Conservation (phyloP, 1,140 invertebrate genomes). For the Musca vetustissima region DNA sequence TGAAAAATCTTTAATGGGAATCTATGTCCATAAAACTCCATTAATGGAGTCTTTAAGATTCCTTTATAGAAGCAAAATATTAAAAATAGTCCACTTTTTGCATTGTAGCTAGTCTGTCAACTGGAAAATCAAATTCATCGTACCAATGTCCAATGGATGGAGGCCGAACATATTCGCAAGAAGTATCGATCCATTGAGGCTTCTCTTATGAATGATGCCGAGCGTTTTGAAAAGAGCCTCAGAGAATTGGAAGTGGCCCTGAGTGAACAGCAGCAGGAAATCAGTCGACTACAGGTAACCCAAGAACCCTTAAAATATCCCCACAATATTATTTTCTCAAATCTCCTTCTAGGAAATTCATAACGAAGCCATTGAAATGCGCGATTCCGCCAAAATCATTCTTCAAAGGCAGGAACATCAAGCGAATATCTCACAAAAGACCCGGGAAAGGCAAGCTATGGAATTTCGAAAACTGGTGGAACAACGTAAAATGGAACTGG, state of each 20-base stretch:
- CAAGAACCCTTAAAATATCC: constrained; percentile 25
- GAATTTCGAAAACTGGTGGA: constrained; percentile 68
- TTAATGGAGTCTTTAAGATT: too few relatives aligned
- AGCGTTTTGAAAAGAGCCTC: constrained; percentile 72
- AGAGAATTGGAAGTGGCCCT: constrained; percentile 68
- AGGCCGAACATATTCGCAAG: constrained; percentile 74
- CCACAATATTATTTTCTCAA: background rate
- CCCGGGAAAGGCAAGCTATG: constrained; percentile 64
- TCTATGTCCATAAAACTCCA: too few relatives aligned
- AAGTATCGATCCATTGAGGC: constrained; percentile 73
- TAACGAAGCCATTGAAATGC: constrained; percentile 69
- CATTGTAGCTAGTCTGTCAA: constrained; percentile 65
- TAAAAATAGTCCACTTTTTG: too few relatives aligned
- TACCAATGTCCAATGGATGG: constrained; percentile 75
- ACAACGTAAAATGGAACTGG: constrained; percentile 68
- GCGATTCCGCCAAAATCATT: constrained; percentile 66
- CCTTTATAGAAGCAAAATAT: too few relatives aligned
- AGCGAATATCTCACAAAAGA: constrained; percentile 64
- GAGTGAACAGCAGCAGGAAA: constrained; percentile 69
- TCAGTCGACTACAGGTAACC: constrained; percentile 65
- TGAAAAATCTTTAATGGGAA: too few relatives aligned
- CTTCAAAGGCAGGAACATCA: constrained; percentile 68
- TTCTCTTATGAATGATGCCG: constrained; percentile 69
- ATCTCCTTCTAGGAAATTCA: constrained; percentile 45
- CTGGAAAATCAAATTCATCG: constrained; percentile 77